These are phyloP conservation scores for Lathamus discolor DNA, from an alignment of 2,113 vertebrate genomes.

Conservation along the genomic window DNA sequence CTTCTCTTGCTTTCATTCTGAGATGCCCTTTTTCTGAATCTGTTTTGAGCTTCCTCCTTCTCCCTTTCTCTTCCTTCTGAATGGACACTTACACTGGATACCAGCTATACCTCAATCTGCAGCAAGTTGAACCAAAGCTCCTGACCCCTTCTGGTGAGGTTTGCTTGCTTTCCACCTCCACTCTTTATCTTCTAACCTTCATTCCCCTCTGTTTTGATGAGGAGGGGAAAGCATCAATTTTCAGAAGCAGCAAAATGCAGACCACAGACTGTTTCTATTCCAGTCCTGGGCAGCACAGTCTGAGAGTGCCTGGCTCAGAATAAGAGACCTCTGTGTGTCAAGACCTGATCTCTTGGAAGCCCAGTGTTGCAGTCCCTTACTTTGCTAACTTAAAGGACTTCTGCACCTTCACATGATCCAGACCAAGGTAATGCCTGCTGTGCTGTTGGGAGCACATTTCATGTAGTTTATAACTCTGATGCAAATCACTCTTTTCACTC, in stretches of 20 bases:
- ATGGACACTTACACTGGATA: background rate
- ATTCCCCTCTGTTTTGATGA: background rate
- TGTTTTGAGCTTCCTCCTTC: background rate
- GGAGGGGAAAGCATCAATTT: background rate
- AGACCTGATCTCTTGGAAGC: background rate
- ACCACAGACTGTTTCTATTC: background rate
- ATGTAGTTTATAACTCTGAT: background rate
- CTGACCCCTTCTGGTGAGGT: background rate
- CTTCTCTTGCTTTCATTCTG: background rate
- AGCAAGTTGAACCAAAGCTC: background rate
- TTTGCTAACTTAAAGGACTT: background rate
- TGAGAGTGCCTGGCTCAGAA: background rate
- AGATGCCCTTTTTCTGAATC: background rate
- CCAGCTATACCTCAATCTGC: background rate
- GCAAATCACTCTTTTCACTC: background rate
- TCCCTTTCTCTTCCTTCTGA: background rate
- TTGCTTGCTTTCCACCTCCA: rapidly evolving
- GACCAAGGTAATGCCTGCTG: background rate
- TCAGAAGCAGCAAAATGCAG: background rate
- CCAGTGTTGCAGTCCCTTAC: background rate
- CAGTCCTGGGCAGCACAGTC: background rate
- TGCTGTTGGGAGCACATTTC: background rate
- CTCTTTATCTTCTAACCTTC: background rate
- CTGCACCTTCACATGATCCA: background rate
- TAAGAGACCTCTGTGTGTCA: rapidly evolving